Evolutionary conservation across 2,888 invertebrate genomes (phyloP).

Genomic region (Drosophila peninsularis): DNA sequence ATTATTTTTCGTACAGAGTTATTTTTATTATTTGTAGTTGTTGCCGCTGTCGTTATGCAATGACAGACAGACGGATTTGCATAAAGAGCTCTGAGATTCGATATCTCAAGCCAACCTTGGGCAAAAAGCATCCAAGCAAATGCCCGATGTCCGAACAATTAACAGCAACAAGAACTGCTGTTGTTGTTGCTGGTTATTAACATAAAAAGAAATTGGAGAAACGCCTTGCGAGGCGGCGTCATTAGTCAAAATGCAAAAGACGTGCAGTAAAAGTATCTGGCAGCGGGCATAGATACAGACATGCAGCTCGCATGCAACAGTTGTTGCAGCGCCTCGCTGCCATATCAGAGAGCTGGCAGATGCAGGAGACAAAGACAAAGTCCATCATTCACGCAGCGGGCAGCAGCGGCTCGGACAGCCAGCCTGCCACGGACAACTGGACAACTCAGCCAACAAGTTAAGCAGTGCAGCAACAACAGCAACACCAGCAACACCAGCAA

Average conservation of each 20-base stretch:
- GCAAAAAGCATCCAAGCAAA: constrained; percentile 31
- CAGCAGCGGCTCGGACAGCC: constrained; percentile 51
- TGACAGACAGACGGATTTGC: constrained; percentile 52
- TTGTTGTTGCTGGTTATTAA: constrained; percentile 61
- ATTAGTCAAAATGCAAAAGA: constrained; percentile 76
- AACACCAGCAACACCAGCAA: constrained; percentile 19
- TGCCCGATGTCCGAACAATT: constrained; percentile 37
- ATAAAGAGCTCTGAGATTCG: constrained; percentile 49
- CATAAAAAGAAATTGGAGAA: constrained; percentile 66
- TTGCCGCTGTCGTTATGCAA: constrained; percentile 42
- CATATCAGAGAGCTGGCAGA: constrained; percentile 57
- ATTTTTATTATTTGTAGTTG: constrained; percentile 9
- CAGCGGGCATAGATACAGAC: constrained; percentile 77
- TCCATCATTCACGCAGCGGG: constrained; percentile 83
- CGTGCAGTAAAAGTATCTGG: constrained; percentile 77
- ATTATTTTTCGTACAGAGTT: constrained; percentile 44
- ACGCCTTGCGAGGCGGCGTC: constrained; percentile 62
- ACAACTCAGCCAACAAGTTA: constrained; percentile 69
- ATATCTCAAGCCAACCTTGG: constrained; percentile 48
- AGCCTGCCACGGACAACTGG: constrained; percentile 39
- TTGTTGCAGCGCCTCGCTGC: constrained; percentile 28
- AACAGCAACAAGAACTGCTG: constrained; percentile 41
- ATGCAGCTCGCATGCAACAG: constrained; percentile 63
- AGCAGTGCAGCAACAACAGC: constrained; percentile 38
- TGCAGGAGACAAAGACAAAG: constrained; percentile 75